Base-by-base conservation (phyloP, 1,140 invertebrate species). In the Panagrolaimus sp. region DNA sequence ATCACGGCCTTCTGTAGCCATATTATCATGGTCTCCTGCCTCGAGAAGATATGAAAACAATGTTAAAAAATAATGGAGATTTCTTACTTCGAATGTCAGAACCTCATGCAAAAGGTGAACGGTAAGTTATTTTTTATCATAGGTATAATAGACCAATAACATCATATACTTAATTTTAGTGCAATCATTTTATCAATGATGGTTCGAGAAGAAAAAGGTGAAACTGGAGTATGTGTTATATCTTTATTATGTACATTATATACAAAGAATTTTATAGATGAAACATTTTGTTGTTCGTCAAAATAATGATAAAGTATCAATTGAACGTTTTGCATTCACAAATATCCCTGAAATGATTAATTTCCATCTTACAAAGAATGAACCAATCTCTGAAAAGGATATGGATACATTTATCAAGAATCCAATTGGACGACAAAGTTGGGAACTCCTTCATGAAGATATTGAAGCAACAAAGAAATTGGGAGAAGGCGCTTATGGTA, bases 391-490 rank as follows among this genome's bases (percentile, higher is more conserved):
- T 38, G 17, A 17, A 8, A 64, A 64, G 9, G 43, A 64, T 15
- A 45, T 21, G n/a, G 32, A 64, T 5, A 32, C 63, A n/a, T 17
- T 64, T 26, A 38, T 67, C 38, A 32, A 21, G 45, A 26, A 9
- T 1, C 70, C 73, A 4, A 46, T 74, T 0, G 21, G 12, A n/a
- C 73, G 73, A 6, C 75, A 75, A 58, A n/a, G 17, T 7, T 75
- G 73, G 73, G 75, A 75, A 47, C 38, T 75, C 15, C 26, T 17
- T 7, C 74, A 75, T 28, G 62, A 65, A 12, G 63, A 75, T 28
- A 73, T 75, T 43, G 44, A 66, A 68, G 46, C 28, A 68, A 17
- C 28, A n/a, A 48, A 63, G 28, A 32, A 65, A 71, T 26, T 44
- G 1, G 70, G n/a, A 78, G 65, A 69, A 14, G 24, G 63, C 15